These are phyloP conservation scores for Psilanteris sp. DNA, from an alignment of 1,140 invertebrate species.

Conservation along the genomic window DNA sequence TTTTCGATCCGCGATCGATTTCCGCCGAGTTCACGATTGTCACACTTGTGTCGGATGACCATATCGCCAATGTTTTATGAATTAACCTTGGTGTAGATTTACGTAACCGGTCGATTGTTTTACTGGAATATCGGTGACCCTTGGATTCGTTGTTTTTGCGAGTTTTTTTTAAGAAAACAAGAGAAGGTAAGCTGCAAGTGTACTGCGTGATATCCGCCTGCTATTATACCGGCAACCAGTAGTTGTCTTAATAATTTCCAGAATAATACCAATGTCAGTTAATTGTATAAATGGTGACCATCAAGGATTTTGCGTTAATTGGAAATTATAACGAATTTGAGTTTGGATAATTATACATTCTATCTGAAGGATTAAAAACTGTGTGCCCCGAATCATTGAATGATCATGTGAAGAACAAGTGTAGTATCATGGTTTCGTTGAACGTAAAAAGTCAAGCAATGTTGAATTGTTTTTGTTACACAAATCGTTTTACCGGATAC, in stretches of 20 bases:
- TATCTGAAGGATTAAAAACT: too few relatives aligned
- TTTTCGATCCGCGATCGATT: constrained; percentile 67
- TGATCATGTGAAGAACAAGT: too few relatives aligned
- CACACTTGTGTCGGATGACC: constrained; percentile 27
- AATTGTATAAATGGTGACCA: too few relatives aligned
- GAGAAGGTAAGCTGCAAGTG: constrained; percentile 26
- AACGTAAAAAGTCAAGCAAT: too few relatives aligned
- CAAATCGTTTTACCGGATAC: too few relatives aligned
- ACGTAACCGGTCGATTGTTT: constrained; percentile 3
- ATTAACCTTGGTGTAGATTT: constrained; percentile 23
- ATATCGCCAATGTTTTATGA: constrained; percentile 36
- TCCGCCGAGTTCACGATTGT: constrained; percentile 26
- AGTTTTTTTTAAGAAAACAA: not conserved
- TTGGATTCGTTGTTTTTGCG: constrained; percentile 4
- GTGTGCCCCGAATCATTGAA: too few relatives aligned
- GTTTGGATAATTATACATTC: too few relatives aligned
- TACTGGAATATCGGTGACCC: constrained; percentile 6
- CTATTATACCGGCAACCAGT: not conserved
- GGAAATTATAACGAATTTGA: too few relatives aligned
- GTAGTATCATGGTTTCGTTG: too few relatives aligned
- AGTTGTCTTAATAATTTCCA: not conserved
- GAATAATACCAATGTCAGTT: constrained; percentile 15
- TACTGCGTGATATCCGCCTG: not conserved
- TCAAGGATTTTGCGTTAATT: too few relatives aligned
- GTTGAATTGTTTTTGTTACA: too few relatives aligned